These are phyloP conservation scores for Aphelocoma californica DNA, from an alignment of 2,797 vertebrate species.

Conservation along the genomic window DNA sequence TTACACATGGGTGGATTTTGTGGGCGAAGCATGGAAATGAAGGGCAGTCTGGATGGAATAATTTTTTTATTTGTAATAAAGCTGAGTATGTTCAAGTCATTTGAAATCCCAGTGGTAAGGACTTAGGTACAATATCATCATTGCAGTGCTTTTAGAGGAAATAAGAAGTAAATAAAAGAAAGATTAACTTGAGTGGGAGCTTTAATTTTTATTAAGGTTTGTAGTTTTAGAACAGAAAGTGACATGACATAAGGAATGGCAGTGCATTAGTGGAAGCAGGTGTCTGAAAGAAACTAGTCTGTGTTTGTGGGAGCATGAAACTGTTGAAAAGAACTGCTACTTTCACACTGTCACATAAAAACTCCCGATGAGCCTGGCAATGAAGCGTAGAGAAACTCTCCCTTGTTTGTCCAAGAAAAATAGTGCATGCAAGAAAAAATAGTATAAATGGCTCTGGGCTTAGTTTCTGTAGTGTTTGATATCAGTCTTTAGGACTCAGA, in stretches of 20 bases:
- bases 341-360: slow-evolving; percentile 55
- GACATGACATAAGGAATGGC: neutral
- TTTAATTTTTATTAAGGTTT: slow-evolving; percentile 4
- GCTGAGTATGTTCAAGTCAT: neutral
- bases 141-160: neutral
- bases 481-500: neutral
- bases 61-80: neutral
- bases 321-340: slow-evolving; percentile 54
- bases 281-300: slow-evolving; percentile 21
- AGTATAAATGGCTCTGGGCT: neutral
- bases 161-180: neutral
- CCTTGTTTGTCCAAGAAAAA: slow-evolving; percentile 11
- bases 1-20: neutral
- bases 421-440: neutral
- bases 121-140: neutral
- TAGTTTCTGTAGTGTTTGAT: neutral
- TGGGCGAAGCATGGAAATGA: neutral
- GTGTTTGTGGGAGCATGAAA: slow-evolving; percentile 53
- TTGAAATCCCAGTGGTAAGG: neutral
- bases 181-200: neutral
- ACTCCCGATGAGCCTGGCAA: slow-evolving; percentile 10
- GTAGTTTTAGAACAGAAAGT: neutral
- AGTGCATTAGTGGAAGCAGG: slow-evolving; percentile 9
- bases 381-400: slow-evolving; percentile 18
- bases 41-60: neutral